Base-by-base conservation (phyloP, 2,797 vertebrate species). In the Columba guinea region DNA sequence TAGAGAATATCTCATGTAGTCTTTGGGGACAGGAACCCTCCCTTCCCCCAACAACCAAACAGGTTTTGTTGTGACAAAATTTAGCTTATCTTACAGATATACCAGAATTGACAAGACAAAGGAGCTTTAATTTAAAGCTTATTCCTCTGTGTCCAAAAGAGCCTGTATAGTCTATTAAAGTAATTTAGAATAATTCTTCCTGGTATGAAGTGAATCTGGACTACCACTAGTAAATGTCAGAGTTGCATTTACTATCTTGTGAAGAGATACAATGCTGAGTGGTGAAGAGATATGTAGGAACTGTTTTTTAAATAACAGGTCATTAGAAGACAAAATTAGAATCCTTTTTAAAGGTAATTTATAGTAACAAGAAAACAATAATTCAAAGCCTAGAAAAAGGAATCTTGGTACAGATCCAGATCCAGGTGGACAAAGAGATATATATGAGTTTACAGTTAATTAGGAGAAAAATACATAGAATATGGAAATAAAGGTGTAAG, bases 381-480 rank as follows among this genome's bases (percentile, higher is more conserved):
- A 84, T 84, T 87, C 44, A 95, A 93, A 83, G 39, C 9, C 60
- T 93, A 88, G 67, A 56, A 88, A 86, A 78, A 78, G 7, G 49
- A 91, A 51, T 13, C 4, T 32, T 78, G 28, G 49, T 60, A 93
- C 37, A 48, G 22, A 82, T 63, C 14, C 21, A 82, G 44, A 80
- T 52, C 14, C 69, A 87, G 18, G 24, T 84, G 41, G 52, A 87
- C 21, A 78, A 62, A 67, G 13, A 89, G n/a, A 93, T 59, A 80
- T 9, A 86, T 84, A 68, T 65, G 13, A 70, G 37, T 46, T 75
- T 75, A 37, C 6, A 30, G 5, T 69, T 87, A 79, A 86, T 87
- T 89, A 85, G 59, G 92, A 79, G 56, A 93, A 96, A 86, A 55
- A 85, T 46, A 65, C 14, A 77, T 82, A 88, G 34, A 78, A 80